Base-by-base conservation (phyloP, 2,113 vertebrate species). In the Opisthocomus hoazin region DNA sequence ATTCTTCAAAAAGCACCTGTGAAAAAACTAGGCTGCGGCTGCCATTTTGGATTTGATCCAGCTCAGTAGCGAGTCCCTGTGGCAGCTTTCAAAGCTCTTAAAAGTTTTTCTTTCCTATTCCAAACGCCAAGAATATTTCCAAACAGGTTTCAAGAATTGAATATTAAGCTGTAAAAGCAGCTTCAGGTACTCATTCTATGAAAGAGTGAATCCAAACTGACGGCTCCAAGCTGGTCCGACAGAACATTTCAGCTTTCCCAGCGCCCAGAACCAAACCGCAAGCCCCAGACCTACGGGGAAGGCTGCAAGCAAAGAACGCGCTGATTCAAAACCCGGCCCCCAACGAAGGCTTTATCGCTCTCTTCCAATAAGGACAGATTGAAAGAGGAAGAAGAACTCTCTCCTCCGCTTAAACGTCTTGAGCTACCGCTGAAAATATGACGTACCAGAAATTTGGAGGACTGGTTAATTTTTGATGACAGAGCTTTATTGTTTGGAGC, bases 401-500 rank as follows among this genome's bases (percentile, higher is more conserved):
- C 64, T 90, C 46, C 45, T 91, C n/a, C 80, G 48, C 32, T 79
- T 29, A 12, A 22, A 43, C 5, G 19, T 50, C 53, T 43, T 18
- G 29, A 90, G 63, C 36, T 64, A 20, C 32, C 63, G 15, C 63
- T 94, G 91, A 30, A 57, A 89, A 51, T 5, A 22, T 1, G 51
- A 48, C 64, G 86, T 71, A 13, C 18, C 83, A 78, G 73, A 39
- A 57, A 53, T 48, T 17, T 45, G 69, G 80, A 68, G 88, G 34
- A 1, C 51, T 68, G 73, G 36, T 76, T 96, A 84, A 96, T 96
- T 97, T 97, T 85, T 94, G 97, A 97, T 94, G 97, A 98, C 98
- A 98, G 81, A 94, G 94, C 97, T 97, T 91, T 96, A 96, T 95
- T 97, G 95, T 97, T 97, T 89, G 89, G 96, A 94, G 91, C 91